Evolutionary conservation across 2,888 invertebrate genomes (phyloP), one percentile per base, ranked within the genome.

Genomic region (Ferdinandea cuprea): DNA sequence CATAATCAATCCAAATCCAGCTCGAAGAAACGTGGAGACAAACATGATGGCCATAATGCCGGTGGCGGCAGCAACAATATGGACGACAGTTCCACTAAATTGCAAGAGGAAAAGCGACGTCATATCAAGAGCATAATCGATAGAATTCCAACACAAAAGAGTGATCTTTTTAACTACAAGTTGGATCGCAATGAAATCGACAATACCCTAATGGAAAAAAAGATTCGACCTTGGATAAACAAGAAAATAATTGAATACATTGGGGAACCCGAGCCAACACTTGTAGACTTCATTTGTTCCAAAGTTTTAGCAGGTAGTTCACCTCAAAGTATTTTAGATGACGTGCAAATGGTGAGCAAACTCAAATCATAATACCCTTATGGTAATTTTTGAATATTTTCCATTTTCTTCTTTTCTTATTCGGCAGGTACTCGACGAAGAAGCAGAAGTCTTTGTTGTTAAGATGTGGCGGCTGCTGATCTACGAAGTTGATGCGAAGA

Each of bases 401-500:
- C n/a, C 50, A n/a, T 2, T 21, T 35, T 13, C 17, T 21, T 35
- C n/a, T 15, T 28, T 30, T n/a, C 11, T 54, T 11, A 46, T 15
- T 28, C 1, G 8, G 3, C 91, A 99, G 99, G 98, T 99, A 86
- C 93, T 99, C 88, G 99, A 99, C 91, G 99, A 99, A 91, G 99
- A 99, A 92, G 99, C 99, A 3, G 99, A 99, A 92, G 98, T 99
- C 86, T 99, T 99, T 93, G 99, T 99, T 87, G 98, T 99, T 85
- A 99, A 99, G 94, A 98, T 99, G 98, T 99, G 99, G 99, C 94
- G 99, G 87, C 93, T 99, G 89, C 93, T 99, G 85, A 99, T 99
- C 88, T 99, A 99, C 92, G 99, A 99, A 94, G 97, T 99, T 87
- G 99, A 99, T 93, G 98, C 99, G 73, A 99, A 99, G 92, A 98